Evolutionary conservation across 1,140 invertebrate species (phyloP).

Genomic region (Platyscapa corneri): DNA sequence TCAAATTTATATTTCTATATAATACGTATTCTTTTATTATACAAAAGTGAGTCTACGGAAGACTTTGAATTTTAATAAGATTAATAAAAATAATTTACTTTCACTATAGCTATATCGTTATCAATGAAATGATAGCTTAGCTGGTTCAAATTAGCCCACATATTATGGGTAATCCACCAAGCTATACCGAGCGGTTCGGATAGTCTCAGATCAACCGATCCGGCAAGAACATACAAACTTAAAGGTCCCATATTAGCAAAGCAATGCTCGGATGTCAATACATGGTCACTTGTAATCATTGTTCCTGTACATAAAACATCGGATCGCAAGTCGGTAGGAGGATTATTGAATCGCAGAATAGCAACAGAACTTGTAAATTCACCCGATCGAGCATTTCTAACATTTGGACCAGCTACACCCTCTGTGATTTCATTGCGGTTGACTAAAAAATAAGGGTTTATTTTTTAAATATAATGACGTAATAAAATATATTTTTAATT

Average conservation of each 20-base stretch:
- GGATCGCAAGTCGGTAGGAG: too few species aligned
- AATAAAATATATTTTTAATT: too few species aligned
- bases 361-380: not conserved
- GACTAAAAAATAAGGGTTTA: too few species aligned
- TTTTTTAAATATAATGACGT: too few species aligned
- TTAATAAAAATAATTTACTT: not conserved
- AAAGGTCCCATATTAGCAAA: not conserved
- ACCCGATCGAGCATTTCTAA: not conserved
- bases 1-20: not conserved
- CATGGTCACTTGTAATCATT: not conserved
- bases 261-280: not conserved
- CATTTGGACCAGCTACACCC: too few species aligned
- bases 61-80: too few species aligned
- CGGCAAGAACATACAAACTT: not conserved
- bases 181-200: not conserved
- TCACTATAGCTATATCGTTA: not conserved
- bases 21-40: not conserved
- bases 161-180: conserved; percentile 4
- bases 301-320: not conserved
- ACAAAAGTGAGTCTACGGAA: too few species aligned
- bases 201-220: not conserved
- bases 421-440: too few species aligned
- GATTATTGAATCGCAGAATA: not conserved
- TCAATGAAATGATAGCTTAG: not conserved
- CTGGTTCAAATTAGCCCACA: not conserved